Conservation (phyloP, 2,888 invertebrate genomes). For the Apotomis turbidana region DNA sequence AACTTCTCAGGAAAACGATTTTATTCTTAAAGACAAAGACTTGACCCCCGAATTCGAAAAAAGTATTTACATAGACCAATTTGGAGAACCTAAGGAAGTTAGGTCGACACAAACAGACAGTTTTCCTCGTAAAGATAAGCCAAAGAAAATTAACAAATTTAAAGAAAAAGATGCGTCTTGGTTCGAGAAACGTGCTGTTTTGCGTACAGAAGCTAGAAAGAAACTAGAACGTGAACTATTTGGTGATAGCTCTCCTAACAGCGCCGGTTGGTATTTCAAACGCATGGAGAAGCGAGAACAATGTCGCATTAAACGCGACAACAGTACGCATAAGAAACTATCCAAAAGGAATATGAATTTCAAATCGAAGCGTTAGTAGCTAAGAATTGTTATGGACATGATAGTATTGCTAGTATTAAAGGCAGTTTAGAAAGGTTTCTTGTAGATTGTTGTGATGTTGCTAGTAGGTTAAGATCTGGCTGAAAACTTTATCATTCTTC, state of each 20-base stretch:
- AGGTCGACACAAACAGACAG: conserved; percentile 25
- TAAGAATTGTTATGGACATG: conserved; percentile 9
- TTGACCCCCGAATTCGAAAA: conserved; percentile 52
- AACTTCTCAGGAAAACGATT: conserved; percentile 60
- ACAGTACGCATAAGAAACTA: conserved; percentile 65
- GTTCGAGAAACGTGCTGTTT: conserved; percentile 68
- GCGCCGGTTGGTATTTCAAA: conserved; percentile 77
- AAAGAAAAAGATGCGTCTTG: conserved; percentile 59
- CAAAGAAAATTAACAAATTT: conserved; percentile 45
- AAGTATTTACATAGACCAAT: conserved; percentile 51
- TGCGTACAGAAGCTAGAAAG: conserved; percentile 70
- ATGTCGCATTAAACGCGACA: conserved; percentile 70
- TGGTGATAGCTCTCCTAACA: conserved; percentile 63
- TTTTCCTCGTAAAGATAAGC: conserved; percentile 45
- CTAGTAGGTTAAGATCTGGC: conserved; percentile 32
- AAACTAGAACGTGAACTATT: conserved; percentile 68
- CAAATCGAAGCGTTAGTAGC: conserved; percentile 66
- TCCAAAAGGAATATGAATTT: conserved; percentile 69
- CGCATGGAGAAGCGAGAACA: conserved; percentile 78
- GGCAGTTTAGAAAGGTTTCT: conserved; percentile 31
- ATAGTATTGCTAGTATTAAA: conserved; percentile 19
- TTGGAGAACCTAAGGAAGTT: conserved; percentile 48
- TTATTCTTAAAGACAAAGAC: conserved; percentile 51
- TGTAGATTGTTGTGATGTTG: conserved; percentile 38
- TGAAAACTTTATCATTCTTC: conserved; percentile 26